These are phyloP conservation scores for Nycticryphes semicollaris DNA, from an alignment of 2,113 vertebrate genomes.

Conservation along the genomic window DNA sequence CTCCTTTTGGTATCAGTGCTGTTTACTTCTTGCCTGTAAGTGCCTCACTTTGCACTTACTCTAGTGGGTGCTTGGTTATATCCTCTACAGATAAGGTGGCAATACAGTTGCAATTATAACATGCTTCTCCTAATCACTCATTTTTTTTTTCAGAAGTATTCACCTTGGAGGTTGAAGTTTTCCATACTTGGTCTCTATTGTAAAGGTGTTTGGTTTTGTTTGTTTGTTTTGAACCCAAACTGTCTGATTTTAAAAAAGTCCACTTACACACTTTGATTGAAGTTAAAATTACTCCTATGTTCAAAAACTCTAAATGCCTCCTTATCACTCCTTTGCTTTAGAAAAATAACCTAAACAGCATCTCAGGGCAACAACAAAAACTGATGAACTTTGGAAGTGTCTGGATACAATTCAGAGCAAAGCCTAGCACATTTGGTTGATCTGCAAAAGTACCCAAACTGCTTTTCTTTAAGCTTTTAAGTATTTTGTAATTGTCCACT, in stretches of 20 bases:
- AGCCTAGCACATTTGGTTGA: not conserved
- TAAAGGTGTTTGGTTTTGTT: not conserved
- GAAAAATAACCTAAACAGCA: not conserved
- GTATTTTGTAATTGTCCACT: not conserved
- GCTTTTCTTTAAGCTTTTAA: not conserved
- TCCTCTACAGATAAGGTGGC: constrained; percentile 41
- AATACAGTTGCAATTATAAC: not conserved
- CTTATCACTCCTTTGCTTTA: not conserved
- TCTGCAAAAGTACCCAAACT: not conserved
- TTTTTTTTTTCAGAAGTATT: not conserved
- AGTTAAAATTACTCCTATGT: not conserved
- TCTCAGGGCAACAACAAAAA: not conserved
- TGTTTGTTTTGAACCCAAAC: not conserved
- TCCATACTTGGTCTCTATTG: not conserved
- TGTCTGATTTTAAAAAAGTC: not conserved
- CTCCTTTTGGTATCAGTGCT: not conserved
- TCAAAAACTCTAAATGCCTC: not conserved
- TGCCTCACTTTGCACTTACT: constrained; percentile 54
- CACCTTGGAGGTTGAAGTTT: not conserved
- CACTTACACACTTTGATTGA: not conserved
- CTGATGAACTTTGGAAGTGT: not conserved
- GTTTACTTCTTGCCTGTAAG: constrained; percentile 13
- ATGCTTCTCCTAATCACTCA: constrained; percentile 12
- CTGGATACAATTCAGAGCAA: not conserved
- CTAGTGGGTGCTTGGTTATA: not conserved